Conservation (phyloP, 2,797 vertebrate species). For the Sebastes vulpes region DNA sequence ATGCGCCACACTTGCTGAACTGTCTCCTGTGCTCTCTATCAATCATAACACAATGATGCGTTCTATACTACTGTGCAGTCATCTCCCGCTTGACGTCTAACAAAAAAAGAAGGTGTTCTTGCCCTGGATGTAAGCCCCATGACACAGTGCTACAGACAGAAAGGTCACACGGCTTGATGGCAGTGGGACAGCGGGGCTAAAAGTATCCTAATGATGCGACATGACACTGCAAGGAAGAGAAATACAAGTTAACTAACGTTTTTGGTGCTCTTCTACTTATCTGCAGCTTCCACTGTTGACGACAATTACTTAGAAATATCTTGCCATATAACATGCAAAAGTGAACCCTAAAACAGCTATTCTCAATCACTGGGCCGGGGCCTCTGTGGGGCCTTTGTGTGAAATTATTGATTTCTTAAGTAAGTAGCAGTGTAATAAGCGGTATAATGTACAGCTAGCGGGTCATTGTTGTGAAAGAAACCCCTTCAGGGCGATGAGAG, state of each 20-base stretch:
- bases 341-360: neutral
- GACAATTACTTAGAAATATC: conserved; percentile 29
- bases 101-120: conserved; percentile 33
- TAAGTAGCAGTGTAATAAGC: too few species aligned
- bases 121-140: conserved; percentile 54
- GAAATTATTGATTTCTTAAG: too few species aligned
- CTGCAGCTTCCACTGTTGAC: conserved; percentile 11
- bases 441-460: too few species aligned
- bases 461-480: too few species aligned
- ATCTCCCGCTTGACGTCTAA: conserved; percentile 40
- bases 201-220: conserved; percentile 44
- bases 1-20: conserved; percentile 7
- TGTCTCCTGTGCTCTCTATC: conserved; percentile 27
- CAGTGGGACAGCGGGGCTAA: conserved; percentile 74
- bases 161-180: conserved; percentile 54
- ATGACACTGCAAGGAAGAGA: neutral
- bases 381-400: too few species aligned
- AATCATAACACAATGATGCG: conserved; percentile 34
- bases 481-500: too few species aligned
- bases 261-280: neutral
- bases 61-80: conserved; percentile 21
- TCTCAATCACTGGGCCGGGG: too few species aligned
- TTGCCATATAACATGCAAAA: neutral
- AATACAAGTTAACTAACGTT: neutral
- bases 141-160: conserved; percentile 30